Base-by-base conservation (phyloP, 2,113 vertebrate species). In the Catharus fuscescens region DNA sequence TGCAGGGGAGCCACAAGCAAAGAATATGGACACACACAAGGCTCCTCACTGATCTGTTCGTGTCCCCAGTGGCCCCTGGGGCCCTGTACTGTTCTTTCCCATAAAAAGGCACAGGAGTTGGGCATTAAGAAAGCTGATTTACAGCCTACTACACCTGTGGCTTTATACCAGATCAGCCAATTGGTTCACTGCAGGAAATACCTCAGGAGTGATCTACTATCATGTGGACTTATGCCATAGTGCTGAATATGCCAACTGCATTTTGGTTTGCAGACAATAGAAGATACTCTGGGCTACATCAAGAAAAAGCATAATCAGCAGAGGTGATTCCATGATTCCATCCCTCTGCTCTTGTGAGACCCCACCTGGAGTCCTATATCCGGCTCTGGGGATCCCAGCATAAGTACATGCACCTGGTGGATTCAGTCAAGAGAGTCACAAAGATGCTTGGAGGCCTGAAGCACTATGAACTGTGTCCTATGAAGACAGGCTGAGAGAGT, bases 51-150 rank as follows among this genome's bases (percentile, higher is more conserved):
- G 16, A 25, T n/a, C 40, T 61, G 4, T 15, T 40, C 9, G 5
- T 18, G 14, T 42, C 12, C 32, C 67, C 42, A 12, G 5, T 0
- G 0, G 14, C 12, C 47, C 36, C 25, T 45, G 36, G 1, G 6
- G 23, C 29, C 32, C 42, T 76, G 13, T 2, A 1, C 8, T 56
- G 3, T 13, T 48, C 5, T 88, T 91, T 64, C 40, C 29, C 32
- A 29, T 25, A 20, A 53, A 80, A 20, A 78, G 18, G 4, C 12
- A 69, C 18, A 69, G 45, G 52, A 61, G 4, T 0, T 69, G 14
- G 20, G 5, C 24, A 29, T 34, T 25, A 61, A 52, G 26, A 78
- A 71, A 73, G 11, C 6, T 70, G 6, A 23, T 36, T 89, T 45
- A 36, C 18, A 67, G 25, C 12, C 42, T 48, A 4, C 9, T 42